Conservation (phyloP, 2,113 vertebrate genomes). For the Probosciger aterrimus region DNA sequence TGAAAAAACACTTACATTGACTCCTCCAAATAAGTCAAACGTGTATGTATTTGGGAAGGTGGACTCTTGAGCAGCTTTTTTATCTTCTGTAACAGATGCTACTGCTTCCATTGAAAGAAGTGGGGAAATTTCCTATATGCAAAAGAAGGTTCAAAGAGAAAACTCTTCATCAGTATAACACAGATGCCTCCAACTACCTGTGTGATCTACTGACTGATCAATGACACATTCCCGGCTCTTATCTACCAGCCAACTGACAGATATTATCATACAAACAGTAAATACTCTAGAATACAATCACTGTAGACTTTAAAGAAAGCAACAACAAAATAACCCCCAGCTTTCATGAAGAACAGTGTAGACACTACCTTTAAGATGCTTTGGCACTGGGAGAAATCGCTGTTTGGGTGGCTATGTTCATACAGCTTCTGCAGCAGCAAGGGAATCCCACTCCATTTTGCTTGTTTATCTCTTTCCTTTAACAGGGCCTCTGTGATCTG, state of each 20-base stretch:
- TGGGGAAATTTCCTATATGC: slow-evolving; percentile 87
- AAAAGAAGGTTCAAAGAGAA: not conserved
- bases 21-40: slow-evolving; percentile 97
- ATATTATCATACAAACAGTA: not conserved
- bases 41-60: slow-evolving; percentile 95
- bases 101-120: slow-evolving; percentile 98
- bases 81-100: slow-evolving; percentile 96
- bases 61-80: slow-evolving; percentile 90
- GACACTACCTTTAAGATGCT: slow-evolving; percentile 88
- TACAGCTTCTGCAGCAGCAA: slow-evolving; percentile 88
- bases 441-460: slow-evolving; percentile 96
- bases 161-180: not conserved
- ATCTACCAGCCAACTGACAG: not conserved
- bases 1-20: slow-evolving; percentile 85
- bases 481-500: slow-evolving; percentile 90
- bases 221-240: not conserved
- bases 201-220: not conserved
- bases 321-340: not conserved
- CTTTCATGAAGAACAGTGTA: not conserved
- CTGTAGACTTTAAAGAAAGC: not conserved
- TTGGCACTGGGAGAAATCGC: slow-evolving; percentile 91
- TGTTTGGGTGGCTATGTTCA: slow-evolving; percentile 91
- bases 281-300: not conserved
- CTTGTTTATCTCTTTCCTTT: slow-evolving; percentile 89
- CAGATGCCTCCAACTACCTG: not conserved